A percentile compares a stretch with the other conserved stretches of the same genome.
These are phyloP conservation scores for Andrena bicolor DNA, from an alignment of 2,888 invertebrate genomes.

Conservation along the genomic window DNA sequence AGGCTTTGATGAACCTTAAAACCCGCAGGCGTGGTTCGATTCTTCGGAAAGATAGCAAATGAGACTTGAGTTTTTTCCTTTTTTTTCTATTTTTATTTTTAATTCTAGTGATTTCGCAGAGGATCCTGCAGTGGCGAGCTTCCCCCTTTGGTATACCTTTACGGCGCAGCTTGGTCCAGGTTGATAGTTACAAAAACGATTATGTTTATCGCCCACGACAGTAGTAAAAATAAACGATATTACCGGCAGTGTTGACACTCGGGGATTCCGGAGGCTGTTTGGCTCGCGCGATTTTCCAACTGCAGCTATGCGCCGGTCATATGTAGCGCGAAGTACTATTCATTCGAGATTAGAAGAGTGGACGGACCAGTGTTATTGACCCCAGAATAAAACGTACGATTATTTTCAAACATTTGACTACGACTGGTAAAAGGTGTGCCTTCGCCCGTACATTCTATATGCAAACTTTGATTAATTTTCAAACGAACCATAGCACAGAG, in stretches of 20 bases:
- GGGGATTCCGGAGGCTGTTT: constrained; percentile 40
- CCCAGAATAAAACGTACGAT: constrained; percentile 25
- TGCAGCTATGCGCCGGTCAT: constrained; percentile 25
- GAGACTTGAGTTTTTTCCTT: not conserved
- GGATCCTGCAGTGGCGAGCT: not conserved
- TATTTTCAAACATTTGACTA: not conserved
- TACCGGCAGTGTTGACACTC: constrained; percentile 59
- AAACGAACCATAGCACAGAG: not conserved
- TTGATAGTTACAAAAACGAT: constrained; percentile 71
- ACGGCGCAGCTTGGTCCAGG: constrained; percentile 18
- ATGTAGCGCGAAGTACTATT: constrained; percentile 32
- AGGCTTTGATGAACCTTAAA: no score
- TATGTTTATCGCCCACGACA: constrained; percentile 71
- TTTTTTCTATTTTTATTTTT: not conserved
- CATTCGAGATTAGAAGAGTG: constrained; percentile 53
- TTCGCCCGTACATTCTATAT: not conserved
- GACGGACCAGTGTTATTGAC: not conserved
- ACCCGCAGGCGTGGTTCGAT: no score
- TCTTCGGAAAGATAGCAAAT: no score
- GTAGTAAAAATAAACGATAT: constrained; percentile 73
- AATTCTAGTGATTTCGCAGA: not conserved
- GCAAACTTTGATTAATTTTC: not conserved
- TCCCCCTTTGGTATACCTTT: constrained; percentile 4
- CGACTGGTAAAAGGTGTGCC: not conserved
- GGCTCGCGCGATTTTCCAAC: constrained; percentile 48